Percentiles rank a stretch among this genome's conserved stretches.
Evolutionary conservation across 2,113 vertebrate genomes (phyloP).

Genomic region (Hippolais icterina): DNA sequence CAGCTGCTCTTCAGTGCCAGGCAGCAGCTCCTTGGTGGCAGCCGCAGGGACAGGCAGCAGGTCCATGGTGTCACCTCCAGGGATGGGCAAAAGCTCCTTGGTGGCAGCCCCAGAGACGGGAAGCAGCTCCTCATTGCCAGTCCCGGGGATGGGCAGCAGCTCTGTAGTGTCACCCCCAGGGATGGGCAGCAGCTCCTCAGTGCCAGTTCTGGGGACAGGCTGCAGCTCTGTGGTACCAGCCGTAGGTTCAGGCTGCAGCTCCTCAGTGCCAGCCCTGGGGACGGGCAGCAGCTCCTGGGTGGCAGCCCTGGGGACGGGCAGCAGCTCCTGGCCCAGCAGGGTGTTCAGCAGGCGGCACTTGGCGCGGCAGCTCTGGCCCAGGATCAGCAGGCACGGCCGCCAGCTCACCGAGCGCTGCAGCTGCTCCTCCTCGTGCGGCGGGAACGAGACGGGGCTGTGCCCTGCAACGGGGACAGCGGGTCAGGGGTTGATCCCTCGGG

Average conservation of each 20-base stretch:
- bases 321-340: conserved; percentile 86
- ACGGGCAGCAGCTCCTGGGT: conserved; percentile 69
- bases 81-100: rapidly evolving
- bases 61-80: rapidly evolving
- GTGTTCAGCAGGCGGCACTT: conserved; percentile 89
- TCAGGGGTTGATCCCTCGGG: not conserved
- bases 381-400: conserved; percentile 86
- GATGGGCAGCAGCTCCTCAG: not conserved
- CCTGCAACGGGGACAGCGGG: conserved; percentile 61
- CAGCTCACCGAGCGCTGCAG: conserved; percentile 84
- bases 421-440: conserved; percentile 88
- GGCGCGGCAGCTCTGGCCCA: conserved; percentile 89
- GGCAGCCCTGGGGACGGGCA: conserved; percentile 72
- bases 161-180: no score
- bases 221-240: rapidly evolving
- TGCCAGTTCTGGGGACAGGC: not conserved
- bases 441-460: conserved; percentile 86
- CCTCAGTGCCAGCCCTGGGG: not conserved
- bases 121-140: no score
- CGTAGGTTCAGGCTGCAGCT: rapidly evolving
- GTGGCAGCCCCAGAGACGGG: no score
- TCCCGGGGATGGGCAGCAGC: no score
- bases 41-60: not conserved
- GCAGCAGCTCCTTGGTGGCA: not conserved
- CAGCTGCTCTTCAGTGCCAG: rapidly evolving